Percentiles rank a stretch among this genome's conserved stretches.
Conservation (phyloP, 2,888 invertebrate genomes). For the Entomobrya proxima region DNA sequence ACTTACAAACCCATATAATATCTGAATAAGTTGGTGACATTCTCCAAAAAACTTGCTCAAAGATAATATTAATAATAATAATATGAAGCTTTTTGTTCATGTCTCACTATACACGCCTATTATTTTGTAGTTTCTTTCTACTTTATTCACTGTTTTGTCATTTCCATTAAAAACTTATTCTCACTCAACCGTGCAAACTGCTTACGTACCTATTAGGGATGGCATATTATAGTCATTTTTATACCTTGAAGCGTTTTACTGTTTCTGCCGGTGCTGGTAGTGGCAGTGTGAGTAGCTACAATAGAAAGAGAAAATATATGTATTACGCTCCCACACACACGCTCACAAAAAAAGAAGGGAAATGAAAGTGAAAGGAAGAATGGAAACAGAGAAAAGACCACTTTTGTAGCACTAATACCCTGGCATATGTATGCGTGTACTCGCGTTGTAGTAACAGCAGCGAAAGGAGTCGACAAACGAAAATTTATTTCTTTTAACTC, state of each 20-base stretch:
- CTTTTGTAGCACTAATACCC: not conserved
- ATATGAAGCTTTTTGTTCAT: not conserved
- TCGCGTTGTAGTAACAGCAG: too few relatives aligned
- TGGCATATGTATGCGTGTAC: not conserved
- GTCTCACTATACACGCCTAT: not conserved
- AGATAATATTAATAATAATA: not conserved
- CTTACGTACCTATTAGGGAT: not conserved
- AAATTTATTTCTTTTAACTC: slow-evolving; percentile 61
- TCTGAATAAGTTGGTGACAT: too few relatives aligned
- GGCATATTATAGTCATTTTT: not conserved
- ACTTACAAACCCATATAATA: not conserved
- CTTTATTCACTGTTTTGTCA: slow-evolving; percentile 33
- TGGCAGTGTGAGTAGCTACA: not conserved
- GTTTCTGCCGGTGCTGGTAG: not conserved
- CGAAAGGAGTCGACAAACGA: slow-evolving; percentile 44
- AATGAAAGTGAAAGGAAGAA: slow-evolving; percentile 26
- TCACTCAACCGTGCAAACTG: slow-evolving; percentile 36
- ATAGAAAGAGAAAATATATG: not conserved
- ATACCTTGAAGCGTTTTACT: slow-evolving; percentile 4
- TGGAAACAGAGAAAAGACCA: not conserved
- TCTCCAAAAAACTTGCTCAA: too few relatives aligned
- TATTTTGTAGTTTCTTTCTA: not conserved
- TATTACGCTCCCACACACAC: too few relatives aligned
- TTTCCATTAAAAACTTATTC: slow-evolving; percentile 34
- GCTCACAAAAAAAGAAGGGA: not conserved